Conservation (phyloP, 2,797 vertebrate genomes). For the Knipowitschia caucasica region DNA sequence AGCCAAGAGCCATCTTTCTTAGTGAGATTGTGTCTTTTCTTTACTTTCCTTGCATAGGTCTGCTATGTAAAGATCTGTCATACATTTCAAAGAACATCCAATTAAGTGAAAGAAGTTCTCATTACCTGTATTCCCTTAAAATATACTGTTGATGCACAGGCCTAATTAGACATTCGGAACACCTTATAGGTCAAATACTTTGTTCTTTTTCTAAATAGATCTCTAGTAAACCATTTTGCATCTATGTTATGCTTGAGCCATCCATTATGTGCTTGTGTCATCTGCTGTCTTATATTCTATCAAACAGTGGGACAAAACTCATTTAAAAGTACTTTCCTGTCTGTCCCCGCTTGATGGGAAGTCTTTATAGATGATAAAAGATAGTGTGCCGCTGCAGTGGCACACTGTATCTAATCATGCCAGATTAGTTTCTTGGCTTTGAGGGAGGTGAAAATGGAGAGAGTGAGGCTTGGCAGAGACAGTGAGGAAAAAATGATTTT, state of each 20-base stretch:
- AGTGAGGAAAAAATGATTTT: slow-evolving; percentile 57
- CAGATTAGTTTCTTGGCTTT: slow-evolving; percentile 63
- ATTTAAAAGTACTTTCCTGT: slow-evolving; percentile 26
- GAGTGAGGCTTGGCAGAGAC: slow-evolving; percentile 47
- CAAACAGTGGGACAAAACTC: slow-evolving; percentile 25
- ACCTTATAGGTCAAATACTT: not conserved
- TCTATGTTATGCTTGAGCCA: not conserved
- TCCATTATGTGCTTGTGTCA: slow-evolving; percentile 13
- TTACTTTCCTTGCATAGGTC: not conserved
- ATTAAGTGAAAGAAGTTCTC: not conserved
- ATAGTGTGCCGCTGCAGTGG: slow-evolving; percentile 42
- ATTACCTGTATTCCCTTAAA: not conserved
- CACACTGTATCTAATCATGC: slow-evolving; percentile 62
- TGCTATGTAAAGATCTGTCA: no score
- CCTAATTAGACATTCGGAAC: not conserved
- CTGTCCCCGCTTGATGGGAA: slow-evolving; percentile 23
- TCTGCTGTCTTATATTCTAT: slow-evolving; percentile 16
- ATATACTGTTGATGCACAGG: not conserved
- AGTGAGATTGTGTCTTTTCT: not conserved
- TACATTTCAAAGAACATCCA: not conserved
- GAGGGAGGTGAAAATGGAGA: slow-evolving; percentile 44
- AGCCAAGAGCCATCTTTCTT: not conserved
- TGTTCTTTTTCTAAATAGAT: not conserved
- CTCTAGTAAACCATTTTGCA: not conserved
- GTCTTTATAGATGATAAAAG: slow-evolving; percentile 52